A percentile compares a stretch with the other conserved stretches of the same genome.
Evolutionary conservation across 2,113 vertebrate species (phyloP).

Genomic region (Melanerpes aurifrons): DNA sequence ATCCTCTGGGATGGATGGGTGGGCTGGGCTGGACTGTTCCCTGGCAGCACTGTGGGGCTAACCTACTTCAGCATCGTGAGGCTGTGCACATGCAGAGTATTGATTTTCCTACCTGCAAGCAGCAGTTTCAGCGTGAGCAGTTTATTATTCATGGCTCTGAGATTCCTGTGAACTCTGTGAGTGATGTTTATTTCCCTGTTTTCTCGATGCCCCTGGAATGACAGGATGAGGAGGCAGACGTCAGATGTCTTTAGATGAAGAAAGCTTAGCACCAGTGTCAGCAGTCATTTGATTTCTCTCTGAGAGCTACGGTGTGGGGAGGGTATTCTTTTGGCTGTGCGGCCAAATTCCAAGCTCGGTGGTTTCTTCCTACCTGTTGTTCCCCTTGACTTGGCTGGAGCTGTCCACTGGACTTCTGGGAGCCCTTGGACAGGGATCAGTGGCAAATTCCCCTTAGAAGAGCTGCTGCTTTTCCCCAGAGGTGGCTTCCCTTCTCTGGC

Average conservation of each 20-base stretch:
- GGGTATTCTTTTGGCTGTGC: background rate
- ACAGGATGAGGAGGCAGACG: background rate
- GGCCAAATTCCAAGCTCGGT: background rate
- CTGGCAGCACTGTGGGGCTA: background rate
- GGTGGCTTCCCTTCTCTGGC: background rate
- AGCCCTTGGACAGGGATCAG: background rate
- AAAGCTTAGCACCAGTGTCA: background rate
- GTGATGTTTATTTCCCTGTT: background rate
- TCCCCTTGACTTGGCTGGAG: background rate
- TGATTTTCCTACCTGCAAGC: background rate
- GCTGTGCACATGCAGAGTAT: background rate
- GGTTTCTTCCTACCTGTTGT: background rate
- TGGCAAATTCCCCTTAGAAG: background rate
- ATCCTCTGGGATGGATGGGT: background rate
- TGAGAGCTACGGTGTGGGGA: background rate
- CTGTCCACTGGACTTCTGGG: background rate
- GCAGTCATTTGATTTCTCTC: background rate
- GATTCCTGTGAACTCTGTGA: background rate
- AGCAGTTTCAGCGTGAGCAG: background rate
- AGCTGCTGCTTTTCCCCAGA: background rate
- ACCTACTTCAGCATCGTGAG: background rate
- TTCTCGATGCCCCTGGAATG: background rate
- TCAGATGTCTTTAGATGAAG: background rate
- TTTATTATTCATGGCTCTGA: background rate
- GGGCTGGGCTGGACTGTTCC: background rate